Percentiles rank a stretch among this genome's conserved stretches.
phyloP scores from a whole-genome alignment of 2,113 vertebrate genomes.

The Eretmodus cyanostictus region DNA sequence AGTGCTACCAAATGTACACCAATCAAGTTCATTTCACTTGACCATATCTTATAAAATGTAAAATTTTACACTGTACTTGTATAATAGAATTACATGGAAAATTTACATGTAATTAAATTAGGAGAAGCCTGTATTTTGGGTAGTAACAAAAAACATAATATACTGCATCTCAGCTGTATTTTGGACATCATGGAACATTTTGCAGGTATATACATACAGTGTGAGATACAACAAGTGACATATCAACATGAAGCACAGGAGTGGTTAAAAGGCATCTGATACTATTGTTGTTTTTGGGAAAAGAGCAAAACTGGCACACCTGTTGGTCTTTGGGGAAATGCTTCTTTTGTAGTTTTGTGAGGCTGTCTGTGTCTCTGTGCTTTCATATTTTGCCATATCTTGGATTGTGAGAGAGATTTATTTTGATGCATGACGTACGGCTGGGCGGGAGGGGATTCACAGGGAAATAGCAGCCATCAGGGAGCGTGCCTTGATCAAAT shows the following conservation, averaged over 20 bases:
- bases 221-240: background rate
- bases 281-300: background rate
- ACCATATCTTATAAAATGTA: background rate
- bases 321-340: slow-evolving; percentile 15
- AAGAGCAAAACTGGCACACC: slow-evolving; percentile 2
- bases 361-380: background rate
- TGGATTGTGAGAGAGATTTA: background rate
- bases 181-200: background rate
- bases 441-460: background rate
- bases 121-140: background rate
- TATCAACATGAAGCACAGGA: background rate
- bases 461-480: slow-evolving; percentile 5
- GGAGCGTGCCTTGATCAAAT: slow-evolving; percentile 45
- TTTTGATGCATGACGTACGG: slow-evolving; percentile 11
- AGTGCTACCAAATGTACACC: background rate
- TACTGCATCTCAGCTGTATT: background rate
- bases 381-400: background rate
- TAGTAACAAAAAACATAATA: background rate
- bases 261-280: background rate
- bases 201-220: background rate
- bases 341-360: background rate
- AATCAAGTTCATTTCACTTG: background rate
- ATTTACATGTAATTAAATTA: background rate
- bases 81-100: background rate
- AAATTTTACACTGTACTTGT: background rate